A percentile compares a stretch with the other conserved stretches of the same genome.
Conservation (phyloP, 1,140 invertebrate genomes). For the Drosophila saltans region DNA sequence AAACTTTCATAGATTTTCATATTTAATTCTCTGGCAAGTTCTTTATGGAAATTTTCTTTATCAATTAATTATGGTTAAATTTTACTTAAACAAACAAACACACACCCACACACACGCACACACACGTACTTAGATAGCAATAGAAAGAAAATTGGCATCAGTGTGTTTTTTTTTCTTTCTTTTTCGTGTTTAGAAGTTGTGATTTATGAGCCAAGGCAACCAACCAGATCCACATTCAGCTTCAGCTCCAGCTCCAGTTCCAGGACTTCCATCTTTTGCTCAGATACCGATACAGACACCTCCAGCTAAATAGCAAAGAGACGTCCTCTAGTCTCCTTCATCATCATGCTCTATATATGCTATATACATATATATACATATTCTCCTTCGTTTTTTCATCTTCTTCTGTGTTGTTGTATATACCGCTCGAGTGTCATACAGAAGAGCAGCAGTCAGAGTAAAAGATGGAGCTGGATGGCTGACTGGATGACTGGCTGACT, state of each 20-base stretch:
- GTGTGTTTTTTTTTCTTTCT: background rate
- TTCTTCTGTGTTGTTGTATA: background rate
- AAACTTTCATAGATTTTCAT: constrained; percentile 1
- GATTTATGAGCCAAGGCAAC: constrained; percentile 62
- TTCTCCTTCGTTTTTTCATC: background rate
- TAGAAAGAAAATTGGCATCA: constrained; percentile 9
- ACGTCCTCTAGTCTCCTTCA: constrained; percentile 8
- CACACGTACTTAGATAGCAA: background rate
- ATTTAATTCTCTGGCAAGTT: constrained; percentile 5
- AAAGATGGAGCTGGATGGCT: background rate
- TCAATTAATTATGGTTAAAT: constrained; percentile 12
- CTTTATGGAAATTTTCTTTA: constrained; percentile 10
- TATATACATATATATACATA: background rate
- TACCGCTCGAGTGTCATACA: constrained; percentile 27
- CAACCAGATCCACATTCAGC: constrained; percentile 7
- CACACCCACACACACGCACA: background rate
- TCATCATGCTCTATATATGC: constrained; percentile 29
- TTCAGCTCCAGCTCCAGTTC: background rate
- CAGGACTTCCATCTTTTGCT: background rate
- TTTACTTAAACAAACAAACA: background rate
- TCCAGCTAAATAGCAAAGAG: constrained; percentile 19
- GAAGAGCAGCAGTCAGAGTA: background rate
- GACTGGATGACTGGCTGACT: background rate
- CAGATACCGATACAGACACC: constrained; percentile 16
- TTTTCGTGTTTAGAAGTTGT: constrained; percentile 45